Evolutionary conservation across 2,797 vertebrate species (phyloP), one percentile per base, ranked within the genome.

Genomic region (Sternarchorhynchus goeldii): DNA sequence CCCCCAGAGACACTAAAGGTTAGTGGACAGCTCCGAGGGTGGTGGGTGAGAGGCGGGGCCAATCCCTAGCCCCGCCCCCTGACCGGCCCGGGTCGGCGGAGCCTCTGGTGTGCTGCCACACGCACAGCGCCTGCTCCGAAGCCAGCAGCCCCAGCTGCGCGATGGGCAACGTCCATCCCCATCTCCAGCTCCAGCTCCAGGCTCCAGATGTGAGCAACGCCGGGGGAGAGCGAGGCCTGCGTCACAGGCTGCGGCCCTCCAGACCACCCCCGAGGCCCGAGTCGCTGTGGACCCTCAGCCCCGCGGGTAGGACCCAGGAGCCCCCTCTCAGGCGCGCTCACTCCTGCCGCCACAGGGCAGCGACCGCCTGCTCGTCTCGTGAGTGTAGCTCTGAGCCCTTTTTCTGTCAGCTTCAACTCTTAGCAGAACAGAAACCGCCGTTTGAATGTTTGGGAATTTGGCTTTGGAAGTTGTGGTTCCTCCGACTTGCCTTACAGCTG

Each of bases 261-360:
- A 93, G 91, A 86, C 88, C 92, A 86, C 93, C 92, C 82, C 95
- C 93, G 89, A 94, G 91, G 0, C 90, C 88, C 41, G 90, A 85
- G 82, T 93, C 92, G 66, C 93, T 95, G 69, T 96, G 95, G 96
- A 94, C 92, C 39, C 92, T 94, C 86, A 95, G 95, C 91, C 92
- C 92, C 0, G 58, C 91, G 87, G 89, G 90, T 0, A 91, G 91
- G 86, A 88, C 82, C 0, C 62, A 31, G 0, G 85, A 84, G 58
- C 86, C 85, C 80, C 83, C 81, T 0, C 80, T 85, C 55, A 79
- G 56, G 17, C 74, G 71, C n/a, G 70, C 83, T 1, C 81, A 82
- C 67, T 85, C 75, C 74, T 81, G 79, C 83, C 75, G 83, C 63
- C 88, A 90, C 45, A 82, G 72, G 76, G 91, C 91, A 92, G 91